Conservation (phyloP, 2,797 vertebrate genomes). For the Chaunax sp. region DNA sequence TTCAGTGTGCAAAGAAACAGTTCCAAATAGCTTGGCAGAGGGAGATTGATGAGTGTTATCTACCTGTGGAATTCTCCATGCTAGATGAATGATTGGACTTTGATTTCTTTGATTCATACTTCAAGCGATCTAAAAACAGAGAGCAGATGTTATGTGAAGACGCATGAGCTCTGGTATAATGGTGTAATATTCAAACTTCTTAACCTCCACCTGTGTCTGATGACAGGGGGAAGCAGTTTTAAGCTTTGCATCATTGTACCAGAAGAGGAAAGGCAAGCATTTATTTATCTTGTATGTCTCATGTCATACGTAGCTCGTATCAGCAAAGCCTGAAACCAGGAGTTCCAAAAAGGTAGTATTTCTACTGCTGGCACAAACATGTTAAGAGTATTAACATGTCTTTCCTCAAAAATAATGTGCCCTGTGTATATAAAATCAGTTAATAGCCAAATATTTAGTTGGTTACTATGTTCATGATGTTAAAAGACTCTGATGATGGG, state of each 20-base stretch:
- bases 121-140: constrained; percentile 95
- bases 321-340: neutral
- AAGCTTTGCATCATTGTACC: constrained; percentile 4
- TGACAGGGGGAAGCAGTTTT: constrained; percentile 7
- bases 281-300: neutral
- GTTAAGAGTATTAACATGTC: neutral
- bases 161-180: constrained; percentile 25
- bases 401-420: neutral
- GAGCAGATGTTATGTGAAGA: constrained; percentile 68
- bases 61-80: constrained; percentile 84
- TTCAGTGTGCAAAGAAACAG: constrained; percentile 28
- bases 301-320: too few relatives aligned
- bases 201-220: constrained; percentile 6
- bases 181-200: neutral
- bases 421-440: neutral
- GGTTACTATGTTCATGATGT: neutral
- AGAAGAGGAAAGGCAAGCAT: neutral
- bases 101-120: constrained; percentile 97
- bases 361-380: too few relatives aligned
- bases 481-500: neutral
- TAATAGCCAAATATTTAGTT: neutral
- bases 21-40: constrained; percentile 37
- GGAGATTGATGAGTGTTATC: constrained; percentile 69
- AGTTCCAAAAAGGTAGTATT: too few relatives aligned
- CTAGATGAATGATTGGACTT: constrained; percentile 87